phyloP scores from a whole-genome alignment of 1,140 invertebrate genomes.

The Ctenoplectra terminalis region DNA sequence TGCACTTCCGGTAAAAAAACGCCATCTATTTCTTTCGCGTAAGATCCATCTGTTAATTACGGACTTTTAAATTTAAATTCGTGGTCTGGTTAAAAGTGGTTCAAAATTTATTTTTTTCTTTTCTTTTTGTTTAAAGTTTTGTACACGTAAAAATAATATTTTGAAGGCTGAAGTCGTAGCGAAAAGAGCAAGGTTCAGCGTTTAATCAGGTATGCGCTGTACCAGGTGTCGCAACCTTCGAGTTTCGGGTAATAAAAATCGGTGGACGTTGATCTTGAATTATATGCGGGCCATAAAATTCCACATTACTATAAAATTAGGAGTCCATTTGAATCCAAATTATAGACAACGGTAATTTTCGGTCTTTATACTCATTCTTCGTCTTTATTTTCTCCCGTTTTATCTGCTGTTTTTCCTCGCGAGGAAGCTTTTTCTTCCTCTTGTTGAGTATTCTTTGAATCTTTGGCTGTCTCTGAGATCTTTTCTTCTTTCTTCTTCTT shows the following conservation, averaged over 20 bases:
- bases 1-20: neutral
- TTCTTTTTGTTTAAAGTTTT: too few species aligned
- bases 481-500: neutral
- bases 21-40: neutral
- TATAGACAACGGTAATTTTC: neutral
- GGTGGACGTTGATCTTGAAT: neutral
- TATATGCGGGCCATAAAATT: neutral
- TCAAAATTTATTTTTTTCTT: neutral
- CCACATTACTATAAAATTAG: neutral
- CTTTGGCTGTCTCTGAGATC: neutral
- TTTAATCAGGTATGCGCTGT: neutral
- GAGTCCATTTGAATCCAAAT: neutral
- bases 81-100: neutral
- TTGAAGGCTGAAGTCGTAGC: neutral
- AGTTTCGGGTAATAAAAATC: neutral
- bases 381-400: neutral
- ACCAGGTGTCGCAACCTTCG: neutral
- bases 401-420: neutral
- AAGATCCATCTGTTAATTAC: neutral
- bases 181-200: too few species aligned
- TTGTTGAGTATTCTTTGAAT: neutral
- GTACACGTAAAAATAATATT: neutral
- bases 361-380: neutral
- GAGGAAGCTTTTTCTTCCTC: neutral
- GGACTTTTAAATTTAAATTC: neutral